phyloP scores from a whole-genome alignment of 2,113 vertebrate species.

The Grallaria varia region DNA sequence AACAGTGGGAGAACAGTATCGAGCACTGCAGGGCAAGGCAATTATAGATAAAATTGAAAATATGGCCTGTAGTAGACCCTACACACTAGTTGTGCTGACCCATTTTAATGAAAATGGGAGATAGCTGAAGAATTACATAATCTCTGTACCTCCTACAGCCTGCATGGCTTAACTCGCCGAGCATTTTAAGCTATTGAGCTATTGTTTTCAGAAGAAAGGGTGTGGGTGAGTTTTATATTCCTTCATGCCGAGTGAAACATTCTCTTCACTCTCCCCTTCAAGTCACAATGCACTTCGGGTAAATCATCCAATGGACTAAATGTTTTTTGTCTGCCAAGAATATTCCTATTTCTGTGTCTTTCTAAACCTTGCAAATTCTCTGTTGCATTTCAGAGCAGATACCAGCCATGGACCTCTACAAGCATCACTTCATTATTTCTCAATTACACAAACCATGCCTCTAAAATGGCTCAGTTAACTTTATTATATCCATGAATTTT shows the following conservation, averaged over 20 bases:
- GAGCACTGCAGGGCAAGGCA: not conserved
- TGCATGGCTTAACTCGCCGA: slow-evolving; percentile 6
- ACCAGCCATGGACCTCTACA: slow-evolving; percentile 33
- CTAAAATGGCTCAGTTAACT: slow-evolving; percentile 57
- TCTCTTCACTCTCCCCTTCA: not conserved
- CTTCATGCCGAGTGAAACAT: not conserved
- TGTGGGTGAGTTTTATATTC: not conserved
- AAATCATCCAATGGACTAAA: not conserved
- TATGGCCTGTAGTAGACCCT: not conserved
- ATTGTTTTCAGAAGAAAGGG: slow-evolving; percentile 24
- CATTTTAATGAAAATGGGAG: slow-evolving; percentile 5
- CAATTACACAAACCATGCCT: slow-evolving; percentile 37
- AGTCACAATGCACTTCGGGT: not conserved
- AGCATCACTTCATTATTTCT: slow-evolving; percentile 65
- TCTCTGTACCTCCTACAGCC: not conserved
- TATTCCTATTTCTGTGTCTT: slow-evolving; percentile 31
- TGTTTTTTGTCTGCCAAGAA: not conserved
- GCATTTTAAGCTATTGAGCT: not conserved
- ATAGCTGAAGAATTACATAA: not conserved
- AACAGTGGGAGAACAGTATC: not conserved
- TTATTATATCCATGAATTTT: slow-evolving; percentile 36
- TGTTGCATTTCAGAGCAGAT: slow-evolving; percentile 50
- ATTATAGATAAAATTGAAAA: not conserved
- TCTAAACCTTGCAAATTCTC: slow-evolving; percentile 47
- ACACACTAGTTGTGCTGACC: not conserved